These are phyloP conservation scores for Mythimna lalbum DNA, from an alignment of 2,888 invertebrate species.

Conservation along the genomic window DNA sequence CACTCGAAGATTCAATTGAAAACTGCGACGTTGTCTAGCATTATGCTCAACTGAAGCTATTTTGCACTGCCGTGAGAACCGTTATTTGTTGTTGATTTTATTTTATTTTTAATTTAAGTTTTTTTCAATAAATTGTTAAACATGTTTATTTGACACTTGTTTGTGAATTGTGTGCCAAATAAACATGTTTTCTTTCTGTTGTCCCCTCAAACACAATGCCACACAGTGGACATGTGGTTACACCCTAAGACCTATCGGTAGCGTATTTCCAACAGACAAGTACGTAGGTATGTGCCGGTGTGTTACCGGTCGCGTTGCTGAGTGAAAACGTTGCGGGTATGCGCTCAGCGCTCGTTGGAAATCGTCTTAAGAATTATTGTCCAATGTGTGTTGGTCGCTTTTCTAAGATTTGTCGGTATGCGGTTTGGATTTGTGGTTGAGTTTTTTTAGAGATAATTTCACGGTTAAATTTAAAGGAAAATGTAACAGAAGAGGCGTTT, in stretches of 20 bases:
- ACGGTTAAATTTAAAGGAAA: neutral
- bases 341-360: conserved; percentile 68
- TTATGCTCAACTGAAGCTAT: too few relatives aligned
- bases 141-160: too few relatives aligned
- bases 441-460: conserved; percentile 16
- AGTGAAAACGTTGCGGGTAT: conserved; percentile 73
- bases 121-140: too few relatives aligned
- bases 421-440: conserved; percentile 16
- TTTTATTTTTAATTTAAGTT: too few relatives aligned
- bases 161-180: too few relatives aligned
- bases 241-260: conserved; percentile 25
- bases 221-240: too few relatives aligned
- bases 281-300: conserved; percentile 42
- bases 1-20: too few relatives aligned
- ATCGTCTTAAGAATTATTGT: conserved; percentile 68
- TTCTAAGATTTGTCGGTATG: conserved; percentile 57
- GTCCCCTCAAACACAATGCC: too few relatives aligned
- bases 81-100: too few relatives aligned
- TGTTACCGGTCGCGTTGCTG: conserved; percentile 71
- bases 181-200: too few relatives aligned
- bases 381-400: conserved; percentile 35
- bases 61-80: too few relatives aligned
- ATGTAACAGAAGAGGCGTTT: neutral
- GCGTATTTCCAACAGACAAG: conserved; percentile 17
- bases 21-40: too few relatives aligned